A percentile compares a stretch with the other conserved stretches of the same genome.
Evolutionary conservation across 2,113 vertebrate genomes (phyloP).

Genomic region (Callospermophilus lateralis): DNA sequence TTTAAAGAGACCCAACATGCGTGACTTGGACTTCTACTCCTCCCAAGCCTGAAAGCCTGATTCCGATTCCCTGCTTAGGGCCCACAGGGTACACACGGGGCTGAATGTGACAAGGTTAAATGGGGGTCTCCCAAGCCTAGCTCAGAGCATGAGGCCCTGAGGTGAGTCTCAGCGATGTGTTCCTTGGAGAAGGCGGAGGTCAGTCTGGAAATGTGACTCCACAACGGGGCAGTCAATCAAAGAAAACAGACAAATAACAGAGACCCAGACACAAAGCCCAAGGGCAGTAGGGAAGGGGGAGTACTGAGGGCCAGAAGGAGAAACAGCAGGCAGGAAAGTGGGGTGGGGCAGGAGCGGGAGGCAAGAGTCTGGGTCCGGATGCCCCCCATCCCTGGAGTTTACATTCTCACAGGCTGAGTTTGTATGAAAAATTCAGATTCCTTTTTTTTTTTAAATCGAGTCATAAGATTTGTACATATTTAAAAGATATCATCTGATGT

Average conservation of each 20-base stretch:
- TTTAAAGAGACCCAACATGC: constrained; percentile 29
- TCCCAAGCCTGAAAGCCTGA: background rate
- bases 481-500: background rate
- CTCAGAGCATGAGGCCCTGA: background rate
- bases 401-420: background rate
- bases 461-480: background rate
- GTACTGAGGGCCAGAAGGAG: background rate
- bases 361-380: background rate
- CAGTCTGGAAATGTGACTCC: constrained; percentile 72
- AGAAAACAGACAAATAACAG: constrained; percentile 64
- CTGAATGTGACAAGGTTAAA: background rate
- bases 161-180: constrained; percentile 2
- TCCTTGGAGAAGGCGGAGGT: constrained; percentile 51
- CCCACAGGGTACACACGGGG: background rate
- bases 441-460: background rate
- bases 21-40: background rate
- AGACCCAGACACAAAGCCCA: constrained; percentile 56
- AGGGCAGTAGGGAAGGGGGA: background rate
- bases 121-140: background rate
- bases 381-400: background rate
- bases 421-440: background rate
- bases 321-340: background rate
- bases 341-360: background rate
- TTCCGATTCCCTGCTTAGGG: background rate
- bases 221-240: constrained; percentile 72